Percentiles rank a stretch among this genome's conserved stretches.
phyloP scores from a whole-genome alignment of 37 sponge, comb jelly and placozoan genomes.

The Aphrocallistes beatrix region DNA sequence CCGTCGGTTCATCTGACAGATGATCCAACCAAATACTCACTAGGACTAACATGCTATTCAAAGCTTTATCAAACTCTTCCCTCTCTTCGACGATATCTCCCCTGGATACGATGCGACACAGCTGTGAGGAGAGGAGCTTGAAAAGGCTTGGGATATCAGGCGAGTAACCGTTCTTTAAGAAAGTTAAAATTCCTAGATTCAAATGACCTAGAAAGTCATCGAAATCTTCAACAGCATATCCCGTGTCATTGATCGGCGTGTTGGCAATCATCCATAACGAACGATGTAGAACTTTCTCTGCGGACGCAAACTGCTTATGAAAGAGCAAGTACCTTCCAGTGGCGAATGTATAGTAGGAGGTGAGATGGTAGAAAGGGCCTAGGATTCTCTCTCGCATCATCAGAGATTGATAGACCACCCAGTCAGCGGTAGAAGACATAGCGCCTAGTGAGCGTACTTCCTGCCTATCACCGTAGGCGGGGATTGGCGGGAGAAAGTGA shows the following conservation, averaged over 20 bases:
- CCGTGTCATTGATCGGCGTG: not conserved
- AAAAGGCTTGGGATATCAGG: not conserved
- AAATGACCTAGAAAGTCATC: not conserved
- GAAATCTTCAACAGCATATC: constrained; percentile 1
- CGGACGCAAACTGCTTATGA: not conserved
- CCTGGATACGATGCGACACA: not conserved
- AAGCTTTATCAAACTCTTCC: not conserved
- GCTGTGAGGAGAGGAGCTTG: not conserved
- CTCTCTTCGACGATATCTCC: not conserved
- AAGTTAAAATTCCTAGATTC: not conserved
- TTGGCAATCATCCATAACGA: not conserved
- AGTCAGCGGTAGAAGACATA: not conserved
- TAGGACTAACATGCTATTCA: not conserved
- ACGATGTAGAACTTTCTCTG: not conserved
- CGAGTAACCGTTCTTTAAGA: not conserved
- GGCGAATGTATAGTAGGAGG: constrained; percentile 13
- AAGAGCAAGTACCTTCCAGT: not conserved
- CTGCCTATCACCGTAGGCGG: constrained; percentile 27
- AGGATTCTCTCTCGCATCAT: constrained; percentile 69
- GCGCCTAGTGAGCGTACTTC: constrained; percentile 27
- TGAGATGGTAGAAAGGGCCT: constrained; percentile 31
- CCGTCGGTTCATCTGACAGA: not conserved
- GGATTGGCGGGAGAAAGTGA: constrained; percentile 25
- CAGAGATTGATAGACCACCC: constrained; percentile 50
- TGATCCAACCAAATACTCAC: not conserved